Evolutionary conservation across 2,888 invertebrate genomes (phyloP).

Genomic region (Trisateles emortualis): DNA sequence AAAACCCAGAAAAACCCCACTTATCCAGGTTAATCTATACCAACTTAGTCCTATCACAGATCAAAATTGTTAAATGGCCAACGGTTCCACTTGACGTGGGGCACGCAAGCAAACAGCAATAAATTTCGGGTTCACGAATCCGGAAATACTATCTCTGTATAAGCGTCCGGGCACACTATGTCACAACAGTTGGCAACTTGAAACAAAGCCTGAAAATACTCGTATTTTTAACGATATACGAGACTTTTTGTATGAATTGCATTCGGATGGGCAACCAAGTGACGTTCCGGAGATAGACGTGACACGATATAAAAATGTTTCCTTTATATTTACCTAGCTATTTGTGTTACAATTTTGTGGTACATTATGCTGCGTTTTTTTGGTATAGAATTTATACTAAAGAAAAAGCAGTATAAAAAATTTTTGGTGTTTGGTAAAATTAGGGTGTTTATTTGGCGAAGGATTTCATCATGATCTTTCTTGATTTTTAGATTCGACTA

Average conservation of each 20-base stretch:
- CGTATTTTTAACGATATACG: slow-evolving; percentile 49
- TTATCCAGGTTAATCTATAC: slow-evolving; percentile 27
- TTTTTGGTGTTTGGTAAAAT: too few species aligned
- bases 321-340: slow-evolving; percentile 24
- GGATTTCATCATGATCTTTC: too few species aligned
- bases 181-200: slow-evolving; percentile 45
- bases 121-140: slow-evolving; percentile 63
- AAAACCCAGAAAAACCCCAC: slow-evolving; percentile 1
- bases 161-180: slow-evolving; percentile 48
- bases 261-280: slow-evolving; percentile 27
- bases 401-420: too few species aligned
- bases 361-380: neutral
- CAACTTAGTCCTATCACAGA: slow-evolving; percentile 52
- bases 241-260: slow-evolving; percentile 48
- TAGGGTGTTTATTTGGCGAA: too few species aligned
- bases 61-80: slow-evolving; percentile 70
- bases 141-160: slow-evolving; percentile 65
- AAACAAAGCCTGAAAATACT: slow-evolving; percentile 46
- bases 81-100: slow-evolving; percentile 62
- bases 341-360: slow-evolving; percentile 12
- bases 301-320: slow-evolving; percentile 39
- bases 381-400: neutral
- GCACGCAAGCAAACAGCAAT: slow-evolving; percentile 66
- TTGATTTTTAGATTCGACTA: too few species aligned
- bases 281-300: slow-evolving; percentile 32